Percentiles rank a stretch among this genome's conserved stretches.
Evolutionary conservation across 2,113 vertebrate species (phyloP).

Genomic region (Ictalurus furcatus): DNA sequence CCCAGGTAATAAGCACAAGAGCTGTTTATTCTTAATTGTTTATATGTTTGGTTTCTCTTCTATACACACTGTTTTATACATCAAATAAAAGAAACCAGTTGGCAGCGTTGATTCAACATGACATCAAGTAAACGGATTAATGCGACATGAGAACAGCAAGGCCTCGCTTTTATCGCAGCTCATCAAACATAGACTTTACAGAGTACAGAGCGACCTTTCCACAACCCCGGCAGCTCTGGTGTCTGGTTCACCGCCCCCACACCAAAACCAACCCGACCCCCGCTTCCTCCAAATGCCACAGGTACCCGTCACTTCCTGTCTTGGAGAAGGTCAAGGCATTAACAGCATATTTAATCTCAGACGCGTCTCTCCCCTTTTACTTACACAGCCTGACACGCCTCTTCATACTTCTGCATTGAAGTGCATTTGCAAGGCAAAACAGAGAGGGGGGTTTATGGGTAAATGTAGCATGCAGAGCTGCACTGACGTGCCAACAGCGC

Average conservation of each 20-base stretch:
- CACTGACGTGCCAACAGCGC: no score
- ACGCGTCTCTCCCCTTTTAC: no score
- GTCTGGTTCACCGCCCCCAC: constrained; percentile 11
- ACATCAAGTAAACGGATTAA: not conserved
- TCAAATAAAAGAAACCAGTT: not conserved
- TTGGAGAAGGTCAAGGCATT: constrained; percentile 44
- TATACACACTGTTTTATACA: not conserved
- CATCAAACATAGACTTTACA: constrained; percentile 35
- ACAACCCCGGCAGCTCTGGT: constrained; percentile 24
- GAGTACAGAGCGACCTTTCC: constrained; percentile 37
- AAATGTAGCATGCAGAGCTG: not conserved
- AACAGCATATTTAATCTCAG: not conserved
- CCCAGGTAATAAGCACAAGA: not conserved
- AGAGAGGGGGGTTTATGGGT: not conserved
- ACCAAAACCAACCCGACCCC: not conserved
- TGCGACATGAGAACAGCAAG: not conserved
- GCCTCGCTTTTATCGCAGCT: constrained; percentile 35
- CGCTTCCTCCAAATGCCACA: constrained; percentile 26
- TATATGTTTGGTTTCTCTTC: not conserved
- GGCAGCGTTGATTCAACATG: not conserved
- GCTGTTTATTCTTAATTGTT: not conserved
- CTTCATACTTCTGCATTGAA: no score
- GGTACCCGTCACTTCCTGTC: constrained; percentile 42
- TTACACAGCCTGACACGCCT: not conserved
- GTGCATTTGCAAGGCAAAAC: not conserved